A percentile compares a stretch with the other conserved stretches of the same genome.
Evolutionary conservation across 2,888 invertebrate genomes (phyloP).

Genomic region (Cephonodes hylas): DNA sequence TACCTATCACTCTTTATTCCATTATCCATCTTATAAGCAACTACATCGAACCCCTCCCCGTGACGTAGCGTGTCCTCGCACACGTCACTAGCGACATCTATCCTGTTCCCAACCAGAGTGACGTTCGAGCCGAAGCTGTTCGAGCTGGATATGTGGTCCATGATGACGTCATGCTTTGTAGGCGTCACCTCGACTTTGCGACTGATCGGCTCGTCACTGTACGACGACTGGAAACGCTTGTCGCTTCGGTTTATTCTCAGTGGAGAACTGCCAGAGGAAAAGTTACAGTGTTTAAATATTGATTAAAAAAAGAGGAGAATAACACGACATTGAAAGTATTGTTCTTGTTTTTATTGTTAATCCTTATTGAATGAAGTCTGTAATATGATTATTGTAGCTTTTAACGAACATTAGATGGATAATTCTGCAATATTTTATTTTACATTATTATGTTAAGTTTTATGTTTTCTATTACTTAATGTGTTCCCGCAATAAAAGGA

Average conservation of each 20-base stretch:
- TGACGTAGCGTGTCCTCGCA: conserved; percentile 42
- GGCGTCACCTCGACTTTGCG: conserved; percentile 47
- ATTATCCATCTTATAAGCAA: conserved; percentile 84
- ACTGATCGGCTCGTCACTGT: conserved; percentile 63
- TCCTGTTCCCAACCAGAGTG: conserved; percentile 91
- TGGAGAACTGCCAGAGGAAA: conserved; percentile 41
- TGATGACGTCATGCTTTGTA: conserved; percentile 41
- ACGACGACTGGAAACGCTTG: conserved; percentile 59
- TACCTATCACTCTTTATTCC: conserved; percentile 68
- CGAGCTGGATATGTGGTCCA: conserved; percentile 69
- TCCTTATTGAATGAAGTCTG: too few relatives aligned
- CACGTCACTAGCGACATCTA: conserved; percentile 83
- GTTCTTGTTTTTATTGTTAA: too few relatives aligned
- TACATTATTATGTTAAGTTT: too few relatives aligned
- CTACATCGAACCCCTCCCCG: conserved; percentile 79
- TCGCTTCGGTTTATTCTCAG: conserved; percentile 50
- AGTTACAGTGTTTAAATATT: not conserved
- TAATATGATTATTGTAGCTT: too few relatives aligned
- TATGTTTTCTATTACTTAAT: too few relatives aligned
- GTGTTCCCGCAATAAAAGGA: too few relatives aligned
- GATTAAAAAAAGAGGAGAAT: too few relatives aligned
- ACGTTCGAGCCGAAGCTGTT: conserved; percentile 91
- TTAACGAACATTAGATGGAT: too few relatives aligned
- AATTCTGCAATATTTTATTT: too few relatives aligned
- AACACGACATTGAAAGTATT: conserved; percentile 17